phyloP scores from a whole-genome alignment of 92 coral and sea anemone species.

The Siderastrea radians region DNA sequence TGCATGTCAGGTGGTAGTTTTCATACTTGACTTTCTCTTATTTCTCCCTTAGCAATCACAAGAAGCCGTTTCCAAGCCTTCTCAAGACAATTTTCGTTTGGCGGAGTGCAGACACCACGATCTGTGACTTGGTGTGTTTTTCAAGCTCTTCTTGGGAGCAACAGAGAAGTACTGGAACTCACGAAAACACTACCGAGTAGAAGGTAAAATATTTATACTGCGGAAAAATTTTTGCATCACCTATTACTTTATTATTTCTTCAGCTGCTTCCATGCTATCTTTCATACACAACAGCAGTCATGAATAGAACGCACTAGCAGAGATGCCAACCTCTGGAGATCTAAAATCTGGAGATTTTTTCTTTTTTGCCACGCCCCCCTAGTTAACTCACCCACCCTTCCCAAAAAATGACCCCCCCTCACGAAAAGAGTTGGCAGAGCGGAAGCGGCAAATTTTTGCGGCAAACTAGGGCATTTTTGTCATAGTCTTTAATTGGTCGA shows the following conservation, averaged over 20 bases:
- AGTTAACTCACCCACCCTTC: too few species aligned
- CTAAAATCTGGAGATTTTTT: too few species aligned
- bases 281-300: too few species aligned
- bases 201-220: constrained; percentile 15
- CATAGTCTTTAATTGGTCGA: too few species aligned
- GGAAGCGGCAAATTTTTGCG: too few species aligned
- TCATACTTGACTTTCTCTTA: not conserved
- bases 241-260: not conserved
- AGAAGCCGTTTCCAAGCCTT: constrained; percentile 24
- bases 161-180: constrained; percentile 9
- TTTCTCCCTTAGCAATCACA: constrained; percentile 6
- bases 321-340: too few species aligned
- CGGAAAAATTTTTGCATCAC: not conserved
- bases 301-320: too few species aligned
- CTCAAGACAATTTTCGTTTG: constrained; percentile 15
- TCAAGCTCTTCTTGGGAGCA: constrained; percentile 20
- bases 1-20: not conserved
- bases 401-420: too few species aligned
- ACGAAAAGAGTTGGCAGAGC: too few species aligned
- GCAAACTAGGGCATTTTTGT: too few species aligned
- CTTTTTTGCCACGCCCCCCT: too few species aligned
- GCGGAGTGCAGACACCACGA: constrained; percentile 17
- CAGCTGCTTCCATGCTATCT: too few species aligned
- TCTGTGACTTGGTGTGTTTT: constrained; percentile 32
- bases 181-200: not conserved